Conservation (phyloP, 2,888 invertebrate species). For the Tetragonisca angustula region DNA sequence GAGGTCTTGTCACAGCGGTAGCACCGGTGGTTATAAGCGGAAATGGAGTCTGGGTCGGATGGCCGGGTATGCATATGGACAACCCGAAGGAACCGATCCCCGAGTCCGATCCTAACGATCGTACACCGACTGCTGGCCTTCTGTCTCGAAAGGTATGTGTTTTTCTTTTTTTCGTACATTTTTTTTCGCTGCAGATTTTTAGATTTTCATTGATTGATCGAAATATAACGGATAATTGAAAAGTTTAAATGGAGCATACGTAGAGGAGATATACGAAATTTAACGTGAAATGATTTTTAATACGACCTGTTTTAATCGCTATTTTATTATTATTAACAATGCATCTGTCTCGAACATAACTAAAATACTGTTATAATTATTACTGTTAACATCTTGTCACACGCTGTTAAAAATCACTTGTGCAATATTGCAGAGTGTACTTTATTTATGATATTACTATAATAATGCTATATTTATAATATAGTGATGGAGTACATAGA, state of each 20-base stretch:
- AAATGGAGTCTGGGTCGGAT: conserved; percentile 95
- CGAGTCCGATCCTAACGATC: conserved; percentile 93
- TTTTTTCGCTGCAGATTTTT: neutral
- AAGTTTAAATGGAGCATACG: neutral
- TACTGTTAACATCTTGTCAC: too few relatives aligned
- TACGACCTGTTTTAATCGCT: neutral
- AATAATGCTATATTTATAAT: too few relatives aligned
- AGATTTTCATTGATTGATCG: neutral
- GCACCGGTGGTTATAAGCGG: conserved; percentile 95
- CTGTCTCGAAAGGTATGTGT: conserved; percentile 90
- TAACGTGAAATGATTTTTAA: neutral
- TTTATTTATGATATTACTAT: too few relatives aligned
- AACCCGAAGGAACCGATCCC: conserved; percentile 92
- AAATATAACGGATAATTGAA: neutral
- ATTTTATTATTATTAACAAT: neutral
- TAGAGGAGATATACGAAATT: neutral
- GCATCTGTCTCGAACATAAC: neutral
- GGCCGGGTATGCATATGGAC: conserved; percentile 94
- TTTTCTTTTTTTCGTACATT: neutral
- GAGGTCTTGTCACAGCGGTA: conserved; percentile 95
- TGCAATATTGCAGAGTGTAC: too few relatives aligned
- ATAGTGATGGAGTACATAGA: too few relatives aligned
- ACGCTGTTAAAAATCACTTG: too few relatives aligned
- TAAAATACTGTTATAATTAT: too few relatives aligned
- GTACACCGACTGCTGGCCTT: conserved; percentile 94